A percentile compares a stretch with the other conserved stretches of the same genome.
phyloP scores from a whole-genome alignment of 2,888 invertebrate genomes.

The Sminthurides aquaticus region DNA sequence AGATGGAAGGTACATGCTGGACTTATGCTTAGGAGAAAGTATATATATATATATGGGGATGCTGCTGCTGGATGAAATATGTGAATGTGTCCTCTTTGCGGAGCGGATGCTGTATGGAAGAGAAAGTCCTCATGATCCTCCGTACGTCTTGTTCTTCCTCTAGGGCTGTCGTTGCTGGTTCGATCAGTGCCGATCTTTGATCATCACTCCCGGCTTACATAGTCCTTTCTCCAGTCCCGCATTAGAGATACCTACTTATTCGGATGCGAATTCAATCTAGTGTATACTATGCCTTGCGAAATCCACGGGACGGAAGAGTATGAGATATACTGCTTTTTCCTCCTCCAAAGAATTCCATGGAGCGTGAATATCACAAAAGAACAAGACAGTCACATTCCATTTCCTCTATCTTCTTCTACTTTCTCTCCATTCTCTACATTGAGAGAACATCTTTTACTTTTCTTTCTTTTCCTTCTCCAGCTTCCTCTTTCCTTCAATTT shows the following conservation, averaged over 20 bases:
- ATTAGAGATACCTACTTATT: no score
- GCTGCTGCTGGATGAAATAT: no score
- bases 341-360: constrained; percentile 11
- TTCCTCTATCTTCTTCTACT: constrained; percentile 15
- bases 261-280: neutral
- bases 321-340: constrained; percentile 5
- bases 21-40: no score
- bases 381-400: constrained; percentile 22
- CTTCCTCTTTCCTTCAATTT: neutral
- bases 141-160: neutral
- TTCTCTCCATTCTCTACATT: no score
- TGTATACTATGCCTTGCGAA: neutral
- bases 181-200: neutral
- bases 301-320: neutral
- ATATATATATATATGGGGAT: no score
- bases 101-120: no score
- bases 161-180: neutral
- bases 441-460: constrained; percentile 1
- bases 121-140: no score
- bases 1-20: no score
- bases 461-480: constrained; percentile 10
- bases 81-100: no score
- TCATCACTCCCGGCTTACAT: no score
- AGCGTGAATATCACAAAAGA: constrained; percentile 24
- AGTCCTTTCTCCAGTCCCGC: no score